Evolutionary conservation across 64 coral and sea anemone species (phyloP).

Genomic region (Hydrozoanthus tunicans): DNA sequence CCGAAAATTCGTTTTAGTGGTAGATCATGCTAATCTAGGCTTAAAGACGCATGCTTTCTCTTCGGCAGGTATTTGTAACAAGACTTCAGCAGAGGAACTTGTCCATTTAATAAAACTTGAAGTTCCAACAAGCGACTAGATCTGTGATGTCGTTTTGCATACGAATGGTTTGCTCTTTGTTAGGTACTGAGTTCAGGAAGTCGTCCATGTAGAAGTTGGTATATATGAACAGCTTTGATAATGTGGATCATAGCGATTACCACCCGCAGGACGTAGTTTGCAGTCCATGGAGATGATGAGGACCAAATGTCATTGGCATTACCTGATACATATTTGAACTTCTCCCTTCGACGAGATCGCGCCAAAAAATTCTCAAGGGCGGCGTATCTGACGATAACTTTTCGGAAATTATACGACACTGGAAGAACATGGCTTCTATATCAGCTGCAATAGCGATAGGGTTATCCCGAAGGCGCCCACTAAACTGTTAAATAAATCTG

Average conservation of each 20-base stretch:
- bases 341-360: constrained; percentile 36
- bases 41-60: constrained; percentile 67
- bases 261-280: constrained; percentile 56
- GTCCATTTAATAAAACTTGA: constrained; percentile 58
- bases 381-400: constrained; percentile 22
- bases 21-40: constrained; percentile 22
- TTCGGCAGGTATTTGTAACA: constrained; percentile 51
- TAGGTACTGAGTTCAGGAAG: constrained; percentile 11
- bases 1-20: background rate
- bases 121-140: constrained; percentile 1
- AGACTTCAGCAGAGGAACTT: constrained; percentile 57
- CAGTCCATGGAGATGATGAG: constrained; percentile 61
- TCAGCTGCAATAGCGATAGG: constrained; percentile 57
- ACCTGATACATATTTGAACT: constrained; percentile 63
- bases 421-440: constrained; percentile 73
- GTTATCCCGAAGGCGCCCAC: constrained; percentile 12
- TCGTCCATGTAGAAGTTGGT: constrained; percentile 71
- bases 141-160: background rate
- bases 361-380: constrained; percentile 61
- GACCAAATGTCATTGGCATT: constrained; percentile 61
- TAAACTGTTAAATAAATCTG: constrained; percentile 5
- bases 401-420: constrained; percentile 42
- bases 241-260: constrained; percentile 51
- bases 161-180: background rate
- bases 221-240: constrained; percentile 43